Percentiles rank a stretch among this genome's conserved stretches.
These are phyloP conservation scores for Anseranas semipalmata DNA, from an alignment of 2,113 vertebrate species.

Conservation along the genomic window DNA sequence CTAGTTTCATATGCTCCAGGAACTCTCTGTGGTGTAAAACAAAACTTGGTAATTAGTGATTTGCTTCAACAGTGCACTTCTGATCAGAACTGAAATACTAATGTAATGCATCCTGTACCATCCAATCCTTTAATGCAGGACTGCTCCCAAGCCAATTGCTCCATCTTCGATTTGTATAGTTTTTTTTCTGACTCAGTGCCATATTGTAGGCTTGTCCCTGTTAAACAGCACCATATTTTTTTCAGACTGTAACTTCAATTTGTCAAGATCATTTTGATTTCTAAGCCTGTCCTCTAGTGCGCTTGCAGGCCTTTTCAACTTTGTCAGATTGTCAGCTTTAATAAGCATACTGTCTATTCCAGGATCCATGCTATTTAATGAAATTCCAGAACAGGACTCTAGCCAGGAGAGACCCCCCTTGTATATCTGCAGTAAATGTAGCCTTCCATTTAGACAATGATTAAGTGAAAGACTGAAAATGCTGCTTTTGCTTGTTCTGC, in stretches of 20 bases:
- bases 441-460: background rate
- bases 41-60: background rate
- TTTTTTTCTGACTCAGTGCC: background rate
- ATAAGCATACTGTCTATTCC: background rate
- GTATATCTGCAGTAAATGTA: background rate
- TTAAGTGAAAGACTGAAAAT: background rate
- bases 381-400: background rate
- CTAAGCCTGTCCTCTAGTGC: background rate
- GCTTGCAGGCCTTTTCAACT: conserved; percentile 27
- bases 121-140: background rate
- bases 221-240: conserved; percentile 1
- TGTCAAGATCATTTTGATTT: conserved; percentile 1
- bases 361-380: background rate
- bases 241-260: background rate
- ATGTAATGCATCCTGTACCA: background rate
- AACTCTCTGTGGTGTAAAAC: background rate
- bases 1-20: background rate
- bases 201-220: background rate
- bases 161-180: background rate
- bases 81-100: background rate
- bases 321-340: conserved; percentile 33
- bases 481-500: background rate
- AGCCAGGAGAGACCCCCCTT: background rate
- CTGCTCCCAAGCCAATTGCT: background rate
- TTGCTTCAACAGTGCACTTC: background rate